Conservation (phyloP, 2,797 vertebrate species). For the Nannoperca obscura region DNA sequence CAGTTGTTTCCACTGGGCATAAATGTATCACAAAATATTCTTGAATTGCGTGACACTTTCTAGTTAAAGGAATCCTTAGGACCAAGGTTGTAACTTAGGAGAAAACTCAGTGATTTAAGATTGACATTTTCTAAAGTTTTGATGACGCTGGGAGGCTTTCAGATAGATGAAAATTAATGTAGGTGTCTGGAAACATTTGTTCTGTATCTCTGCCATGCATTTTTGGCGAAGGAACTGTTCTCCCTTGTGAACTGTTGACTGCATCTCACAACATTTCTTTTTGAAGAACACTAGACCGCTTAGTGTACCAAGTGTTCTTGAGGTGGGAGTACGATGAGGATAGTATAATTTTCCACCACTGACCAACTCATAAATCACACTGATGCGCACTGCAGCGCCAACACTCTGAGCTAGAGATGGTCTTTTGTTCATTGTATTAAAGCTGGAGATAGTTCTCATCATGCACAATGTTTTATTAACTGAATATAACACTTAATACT, state of each 20-base stretch:
- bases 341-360: background rate
- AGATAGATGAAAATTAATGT: slow-evolving; percentile 27
- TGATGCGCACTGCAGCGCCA: slow-evolving; percentile 27
- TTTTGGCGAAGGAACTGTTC: slow-evolving; percentile 3
- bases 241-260: slow-evolving; percentile 17
- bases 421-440: background rate
- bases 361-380: slow-evolving; percentile 28
- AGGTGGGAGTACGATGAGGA: slow-evolving; percentile 8
- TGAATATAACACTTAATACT: background rate
- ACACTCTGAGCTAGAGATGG: background rate
- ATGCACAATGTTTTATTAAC: slow-evolving; percentile 24
- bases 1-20: background rate
- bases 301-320: background rate
- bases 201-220: slow-evolving; percentile 9
- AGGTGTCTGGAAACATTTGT: slow-evolving; percentile 29
- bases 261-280: background rate
- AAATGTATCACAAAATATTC: background rate
- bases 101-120: background rate
- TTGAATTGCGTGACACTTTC: background rate
- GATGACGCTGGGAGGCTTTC: slow-evolving; percentile 16
- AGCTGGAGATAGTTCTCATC: background rate
- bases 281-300: background rate
- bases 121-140: background rate
- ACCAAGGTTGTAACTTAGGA: background rate
- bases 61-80: background rate